Base-by-base conservation (phyloP, 1,140 invertebrate species). In the Planococcus citri region DNA sequence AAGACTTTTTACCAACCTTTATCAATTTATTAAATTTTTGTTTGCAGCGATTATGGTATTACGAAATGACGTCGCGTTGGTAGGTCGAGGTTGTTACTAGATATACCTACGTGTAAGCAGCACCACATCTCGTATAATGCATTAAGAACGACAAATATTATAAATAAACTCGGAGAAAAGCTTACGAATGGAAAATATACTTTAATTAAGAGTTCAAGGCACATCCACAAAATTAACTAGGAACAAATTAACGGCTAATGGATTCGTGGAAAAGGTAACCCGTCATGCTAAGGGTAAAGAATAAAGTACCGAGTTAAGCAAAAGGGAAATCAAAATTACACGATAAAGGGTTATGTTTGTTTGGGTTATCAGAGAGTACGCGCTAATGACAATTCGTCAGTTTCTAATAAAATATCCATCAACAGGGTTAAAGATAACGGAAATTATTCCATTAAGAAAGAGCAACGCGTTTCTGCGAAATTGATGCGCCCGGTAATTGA, bases 341-440 rank as follows among this genome's bases (percentile, higher is more conserved):
- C 41, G 41, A 51, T 51, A n/a, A 51, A 51, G 41, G 41, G 41
- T 51, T 51, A 51, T 33, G 41, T 51, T 51, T 51, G 41, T 51
- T 9, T 6, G 41, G 41, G 41, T 51, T 51, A 51, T 51, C 41
- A 51, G 41, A 51, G 41, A 6, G 41, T 20, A 51, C 41, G 33
- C 33, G 41, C 17, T 51, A n/a, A 51, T 51, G 41, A 51, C 41
- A 51, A 51, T 51, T 51, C 41, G 41, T 51, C 41, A 51, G 41
- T 51, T 51, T 51, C 12, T 51, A 51, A 51, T 51, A 20, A 51
- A 51, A 51, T 51, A 51, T 51, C 41, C 41, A 51, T 51, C 41
- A 51, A 51, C 41, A 14, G 41, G 41, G 41, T 20, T 51, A 51
- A 51, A 51, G 41, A 51, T 51, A 51, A 51, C 41, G 41, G 41